Evolutionary conservation across 2,888 invertebrate genomes (phyloP), one percentile per base, ranked within the genome.

Genomic region (Eretmocerus hayati): DNA sequence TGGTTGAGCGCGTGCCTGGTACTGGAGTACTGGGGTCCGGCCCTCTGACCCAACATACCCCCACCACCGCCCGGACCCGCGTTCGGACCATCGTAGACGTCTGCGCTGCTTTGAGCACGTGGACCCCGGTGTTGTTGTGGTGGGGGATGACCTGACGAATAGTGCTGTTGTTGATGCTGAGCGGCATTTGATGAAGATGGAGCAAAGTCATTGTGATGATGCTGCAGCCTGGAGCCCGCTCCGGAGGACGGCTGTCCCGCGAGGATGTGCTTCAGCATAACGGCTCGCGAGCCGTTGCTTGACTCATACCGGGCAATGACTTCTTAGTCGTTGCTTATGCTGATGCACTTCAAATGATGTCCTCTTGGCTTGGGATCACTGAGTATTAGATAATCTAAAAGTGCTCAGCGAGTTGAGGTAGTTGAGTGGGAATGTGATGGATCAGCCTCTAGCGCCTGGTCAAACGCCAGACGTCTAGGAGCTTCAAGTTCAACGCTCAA

Each of bases 181-280:
- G 42, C 52, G 49, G 44, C 50, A 41, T 58, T 60, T 57, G 61
- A 54, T 20, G 26, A 11, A 4, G 41, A 30, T 16, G 36, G 11
- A n/a, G 30, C 16, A 22, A 9, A 64, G 43, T 67, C 67, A 62
- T 66, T 65, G 37, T 56, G 57, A 8, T 57, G 57, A 8, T 57
- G 58, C 23, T 64, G 62, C 56, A 61, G 62, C 59, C 68, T 76
- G 72, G 75, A 71, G 72, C 71, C 69, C 64, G 67, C 74, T 38
- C 48, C 52, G 72, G 72, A 69, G 66, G 72, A 74, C 74, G 72
- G 75, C 66, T 70, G 74, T 72, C 73, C 77, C 75, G 75, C 74
- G 65, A 75, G 76, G 70, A 84, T 83, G 76, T 84, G 84, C 75
- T 84, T 84, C 78, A 84, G 79, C 84, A 84, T 84, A 26, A 26